Conservation (phyloP, 2,888 invertebrate genomes). For the Zaprionus lineosus region DNA sequence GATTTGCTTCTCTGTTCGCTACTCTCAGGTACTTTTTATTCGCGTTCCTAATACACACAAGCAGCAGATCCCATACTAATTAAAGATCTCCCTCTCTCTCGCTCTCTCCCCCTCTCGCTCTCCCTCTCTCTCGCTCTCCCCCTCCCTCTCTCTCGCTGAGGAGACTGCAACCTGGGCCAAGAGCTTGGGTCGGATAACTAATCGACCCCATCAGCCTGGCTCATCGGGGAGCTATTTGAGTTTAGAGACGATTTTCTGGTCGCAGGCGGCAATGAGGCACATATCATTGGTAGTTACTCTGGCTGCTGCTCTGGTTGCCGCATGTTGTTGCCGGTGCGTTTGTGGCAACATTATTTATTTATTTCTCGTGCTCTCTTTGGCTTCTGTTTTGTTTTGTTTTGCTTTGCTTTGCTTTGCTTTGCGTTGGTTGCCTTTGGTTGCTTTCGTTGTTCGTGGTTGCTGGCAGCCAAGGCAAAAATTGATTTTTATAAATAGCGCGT, state of each 20-base stretch:
- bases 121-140: too few species aligned
- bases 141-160: too few species aligned
- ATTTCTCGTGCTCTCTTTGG: slow-evolving; percentile 53
- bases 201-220: slow-evolving; percentile 23
- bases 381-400: slow-evolving; percentile 57
- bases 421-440: neutral
- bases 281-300: slow-evolving; percentile 20
- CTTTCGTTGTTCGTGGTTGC: neutral
- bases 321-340: slow-evolving; percentile 29
- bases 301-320: slow-evolving; percentile 2
- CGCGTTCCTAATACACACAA: too few species aligned
- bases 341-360: slow-evolving; percentile 63
- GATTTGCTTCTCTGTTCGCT: too few species aligned
- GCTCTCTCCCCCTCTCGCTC: too few species aligned
- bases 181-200: slow-evolving; percentile 15
- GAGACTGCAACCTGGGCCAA: too few species aligned
- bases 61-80: too few species aligned
- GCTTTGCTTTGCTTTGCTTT: slow-evolving; percentile 7
- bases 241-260: too few species aligned
- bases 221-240: slow-evolving; percentile 4
- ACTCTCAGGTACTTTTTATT: too few species aligned
- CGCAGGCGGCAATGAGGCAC: slow-evolving; percentile 19
- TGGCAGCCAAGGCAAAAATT: slow-evolving; percentile 70
- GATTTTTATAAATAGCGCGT: slow-evolving; percentile 76
- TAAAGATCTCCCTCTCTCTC: too few species aligned